Conservation (phyloP, 2,113 vertebrate species). For the Myrmecophaga tridactyla region DNA sequence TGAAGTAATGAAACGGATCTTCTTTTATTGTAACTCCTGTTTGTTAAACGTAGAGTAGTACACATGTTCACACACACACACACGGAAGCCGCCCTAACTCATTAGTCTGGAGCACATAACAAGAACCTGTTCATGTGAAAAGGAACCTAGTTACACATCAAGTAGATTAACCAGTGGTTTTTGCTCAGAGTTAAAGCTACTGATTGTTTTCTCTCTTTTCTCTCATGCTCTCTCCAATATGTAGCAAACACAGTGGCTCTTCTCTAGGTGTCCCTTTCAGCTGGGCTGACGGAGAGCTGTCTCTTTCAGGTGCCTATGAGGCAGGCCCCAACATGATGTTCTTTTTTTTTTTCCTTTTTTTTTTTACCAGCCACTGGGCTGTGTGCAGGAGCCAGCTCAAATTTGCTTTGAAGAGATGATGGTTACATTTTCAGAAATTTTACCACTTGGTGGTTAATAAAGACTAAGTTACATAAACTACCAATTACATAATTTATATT, state of each 20-base stretch:
- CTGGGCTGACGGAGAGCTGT: neutral
- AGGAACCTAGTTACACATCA: neutral
- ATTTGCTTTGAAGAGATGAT: neutral
- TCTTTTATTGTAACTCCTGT: neutral
- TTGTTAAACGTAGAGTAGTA: neutral
- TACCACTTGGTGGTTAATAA: neutral
- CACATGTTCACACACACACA: too few relatives aligned
- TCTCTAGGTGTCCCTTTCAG: neutral
- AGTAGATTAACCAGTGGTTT: neutral
- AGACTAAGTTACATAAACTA: neutral
- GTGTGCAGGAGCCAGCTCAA: neutral
- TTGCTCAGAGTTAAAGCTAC: neutral
- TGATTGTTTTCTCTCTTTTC: neutral
- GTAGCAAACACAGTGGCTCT: neutral
- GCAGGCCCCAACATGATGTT: neutral
- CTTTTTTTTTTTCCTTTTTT: too few relatives aligned
- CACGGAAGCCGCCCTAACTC: too few relatives aligned
- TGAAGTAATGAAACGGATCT: neutral
- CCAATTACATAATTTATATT: neutral
- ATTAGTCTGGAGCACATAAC: neutral
- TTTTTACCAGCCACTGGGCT: neutral
- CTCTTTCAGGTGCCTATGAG: neutral
- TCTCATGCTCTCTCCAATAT: neutral
- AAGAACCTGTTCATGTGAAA: neutral
- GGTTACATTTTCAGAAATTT: neutral